These are phyloP conservation scores for Oreochromis mossambicus DNA, from an alignment of 2,797 vertebrate genomes.

Conservation along the genomic window DNA sequence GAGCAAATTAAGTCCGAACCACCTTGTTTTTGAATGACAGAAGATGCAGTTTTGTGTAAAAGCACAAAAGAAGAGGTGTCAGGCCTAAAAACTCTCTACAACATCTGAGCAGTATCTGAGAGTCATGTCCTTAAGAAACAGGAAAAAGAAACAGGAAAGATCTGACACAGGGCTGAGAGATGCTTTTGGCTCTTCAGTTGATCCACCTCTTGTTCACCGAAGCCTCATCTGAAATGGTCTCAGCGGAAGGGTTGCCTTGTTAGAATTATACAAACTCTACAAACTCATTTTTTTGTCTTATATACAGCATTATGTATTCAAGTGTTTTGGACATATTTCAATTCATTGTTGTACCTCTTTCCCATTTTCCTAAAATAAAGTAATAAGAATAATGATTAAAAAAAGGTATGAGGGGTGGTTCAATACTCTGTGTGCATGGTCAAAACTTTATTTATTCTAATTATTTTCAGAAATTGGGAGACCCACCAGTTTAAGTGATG, in stretches of 20 bases:
- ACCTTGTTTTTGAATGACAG: not conserved
- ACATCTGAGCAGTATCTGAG: not conserved
- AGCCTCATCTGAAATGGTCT: not conserved
- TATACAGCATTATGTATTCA: not conserved
- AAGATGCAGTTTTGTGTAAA: not conserved
- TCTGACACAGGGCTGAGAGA: not conserved
- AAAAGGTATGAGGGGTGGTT: not conserved
- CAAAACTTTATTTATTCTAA: not conserved
- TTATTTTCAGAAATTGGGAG: not conserved
- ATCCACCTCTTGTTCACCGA: not conserved
- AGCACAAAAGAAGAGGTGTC: not conserved
- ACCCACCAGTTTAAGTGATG: not conserved
- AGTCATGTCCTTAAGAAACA: not conserved
- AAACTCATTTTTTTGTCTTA: not conserved
- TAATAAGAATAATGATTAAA: not conserved
- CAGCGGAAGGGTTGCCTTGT: not conserved
- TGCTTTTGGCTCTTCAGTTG: not conserved
- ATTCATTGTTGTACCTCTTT: not conserved
- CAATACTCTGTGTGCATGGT: not conserved
- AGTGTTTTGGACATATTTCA: not conserved
- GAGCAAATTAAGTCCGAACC: not conserved
- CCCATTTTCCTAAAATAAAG: not conserved
- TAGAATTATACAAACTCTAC: not conserved
- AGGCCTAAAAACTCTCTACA: not conserved
- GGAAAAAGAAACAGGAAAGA: not conserved